Evolutionary conservation across 2,797 vertebrate genomes (phyloP), one percentile per base, ranked within the genome.

Genomic region (Gadopsis bispinosus): DNA sequence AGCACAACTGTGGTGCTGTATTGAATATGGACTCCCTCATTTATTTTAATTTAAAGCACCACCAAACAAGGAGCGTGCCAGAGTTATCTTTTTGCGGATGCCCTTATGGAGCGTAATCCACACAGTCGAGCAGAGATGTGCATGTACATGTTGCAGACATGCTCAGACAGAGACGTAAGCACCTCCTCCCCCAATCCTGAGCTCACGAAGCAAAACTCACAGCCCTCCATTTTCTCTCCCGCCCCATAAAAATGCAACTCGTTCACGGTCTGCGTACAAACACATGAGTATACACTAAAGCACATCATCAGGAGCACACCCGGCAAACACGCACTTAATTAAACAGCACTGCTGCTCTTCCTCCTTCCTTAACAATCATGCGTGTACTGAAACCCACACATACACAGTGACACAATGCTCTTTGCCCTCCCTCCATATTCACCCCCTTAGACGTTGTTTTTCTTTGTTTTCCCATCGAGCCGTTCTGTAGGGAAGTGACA

Each of bases 11-110:
- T 76, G 66, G 39, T 60, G 77, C 80, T 73, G 37, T 83, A 86
- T 74, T 88, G 81, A 86, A 81, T 88, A 91, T 87, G 55, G 87
- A 87, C 80, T 83, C 63, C 70, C 78, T 86, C 77, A 84, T 91
- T 93, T 87, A 82, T 93, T 90, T 75, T 70, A 76, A 91, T 91
- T 86, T 87, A 90, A 91, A 87, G 77, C 81, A 69, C 65, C 67
- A 81, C 69, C 71, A 84, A 85, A 86, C 81, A 77, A 58, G 67
- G n/a, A 69, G 60, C 62, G 20, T 58, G 54, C 53, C 35, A 0
- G 56, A 60, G 67, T 70, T 73, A 75, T 80, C 64, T 87, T 73
- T 80, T 75, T 59, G 75, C 29, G 26, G 68, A 75, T 22, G 35
- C 64, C 35, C 54, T 59, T 69, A 79, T 62, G 37, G 75, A 71